Evolutionary conservation across 2,797 vertebrate species (phyloP), one percentile per base, ranked within the genome.

Genomic region (Cyclopterus lumpus): DNA sequence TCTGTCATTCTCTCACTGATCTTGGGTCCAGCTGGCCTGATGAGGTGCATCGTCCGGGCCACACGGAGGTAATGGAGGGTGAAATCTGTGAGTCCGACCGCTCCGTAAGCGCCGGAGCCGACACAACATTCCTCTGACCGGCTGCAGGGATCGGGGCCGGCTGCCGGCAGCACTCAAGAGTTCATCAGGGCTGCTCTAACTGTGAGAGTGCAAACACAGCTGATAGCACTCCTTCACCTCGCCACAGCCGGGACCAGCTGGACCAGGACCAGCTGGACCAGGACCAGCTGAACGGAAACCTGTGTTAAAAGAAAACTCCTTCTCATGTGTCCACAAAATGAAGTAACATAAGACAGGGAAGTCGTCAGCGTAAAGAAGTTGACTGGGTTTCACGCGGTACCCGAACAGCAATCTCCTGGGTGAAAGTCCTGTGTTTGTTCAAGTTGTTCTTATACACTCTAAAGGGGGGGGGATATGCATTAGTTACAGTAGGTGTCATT

Each of bases 91-190:
- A 89, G 91, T 81, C 54, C 70, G 54, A 60, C 42, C 32, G 4
- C 51, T 58, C 9, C 94, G 91, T 84, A 63, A 67, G 93, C 86
- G 89, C 75, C 88, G 92, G 93, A 94, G 93, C 92, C 94, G 95
- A 95, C 92, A 93, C 64, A 49, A 30, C 93, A 95, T 96, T 95
- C 95, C 93, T 95, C 38, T 26, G 79, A 89, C 81, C 38, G 60
- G 84, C 91, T 89, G 90, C 87, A 92, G 87, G 89, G 85, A 86
- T 88, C 18, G 60, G 86, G 90, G 86, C n/a, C 82, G 88, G 87
- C 82, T 86, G 15, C 58, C 62, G 40, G 36, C 61, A 51, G 64
- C 70, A 49, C 54, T 42, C 68, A 11, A 12, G 71, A 58, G 71
- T 58, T 46, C 2, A 49, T 26, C 24, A 28, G 48, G 9, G 34